These are phyloP conservation scores for Plemyria rubiginata DNA, from an alignment of 2,888 invertebrate species.

Conservation along the genomic window DNA sequence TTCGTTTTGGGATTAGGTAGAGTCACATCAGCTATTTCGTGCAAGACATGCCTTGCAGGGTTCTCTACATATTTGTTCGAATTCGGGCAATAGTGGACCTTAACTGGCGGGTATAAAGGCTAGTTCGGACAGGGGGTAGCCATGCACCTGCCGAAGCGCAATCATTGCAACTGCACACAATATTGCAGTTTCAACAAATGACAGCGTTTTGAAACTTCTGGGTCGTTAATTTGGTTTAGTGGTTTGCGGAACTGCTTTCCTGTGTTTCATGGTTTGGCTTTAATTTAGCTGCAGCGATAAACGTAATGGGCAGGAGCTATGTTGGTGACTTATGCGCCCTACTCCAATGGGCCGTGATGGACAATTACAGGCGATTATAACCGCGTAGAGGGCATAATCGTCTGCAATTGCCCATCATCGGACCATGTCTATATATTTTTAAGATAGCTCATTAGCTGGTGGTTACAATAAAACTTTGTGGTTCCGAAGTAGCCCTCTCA, in stretches of 20 bases:
- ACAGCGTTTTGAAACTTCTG: constrained; percentile 40
- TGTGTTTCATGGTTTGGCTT: constrained; percentile 9
- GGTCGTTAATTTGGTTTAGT: constrained; percentile 31
- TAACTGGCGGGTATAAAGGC: constrained; percentile 57
- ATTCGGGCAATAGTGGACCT: constrained; percentile 59
- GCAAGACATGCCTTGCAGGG: constrained; percentile 75
- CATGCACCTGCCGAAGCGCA: constrained; percentile 68
- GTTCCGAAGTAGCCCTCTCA: too few species aligned
- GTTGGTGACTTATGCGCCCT: too few species aligned
- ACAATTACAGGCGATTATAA: too few species aligned
- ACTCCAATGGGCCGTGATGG: too few species aligned
- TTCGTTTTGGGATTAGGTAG: constrained; percentile 43
- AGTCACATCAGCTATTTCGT: constrained; percentile 70
- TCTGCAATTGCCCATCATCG: too few species aligned
- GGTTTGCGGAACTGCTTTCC: constrained; percentile 20
- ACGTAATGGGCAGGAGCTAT: constrained; percentile 2
- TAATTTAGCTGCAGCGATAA: constrained; percentile 5
- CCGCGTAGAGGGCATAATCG: too few species aligned
- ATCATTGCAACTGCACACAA: constrained; percentile 63
- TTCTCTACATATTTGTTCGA: constrained; percentile 73
- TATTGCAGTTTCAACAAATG: constrained; percentile 50
- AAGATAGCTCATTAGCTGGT: too few species aligned
- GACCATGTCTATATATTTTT: too few species aligned
- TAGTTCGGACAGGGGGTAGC: constrained; percentile 48
- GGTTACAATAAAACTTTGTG: too few species aligned